These are phyloP conservation scores for Hirtodrosophila cameraria DNA, from an alignment of 2,888 invertebrate species.

Conservation along the genomic window DNA sequence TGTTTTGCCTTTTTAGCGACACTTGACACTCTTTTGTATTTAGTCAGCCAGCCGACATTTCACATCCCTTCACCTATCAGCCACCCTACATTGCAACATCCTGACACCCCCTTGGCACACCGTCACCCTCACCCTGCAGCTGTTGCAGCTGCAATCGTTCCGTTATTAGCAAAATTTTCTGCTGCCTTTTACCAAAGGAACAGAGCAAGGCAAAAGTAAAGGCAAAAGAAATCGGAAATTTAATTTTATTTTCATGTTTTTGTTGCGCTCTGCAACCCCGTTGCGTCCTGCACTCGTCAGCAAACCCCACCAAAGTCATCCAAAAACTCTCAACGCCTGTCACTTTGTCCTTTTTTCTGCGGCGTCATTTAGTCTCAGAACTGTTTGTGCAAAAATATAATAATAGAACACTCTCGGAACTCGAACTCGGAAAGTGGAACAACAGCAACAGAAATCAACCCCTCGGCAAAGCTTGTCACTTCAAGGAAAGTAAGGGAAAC, in stretches of 20 bases:
- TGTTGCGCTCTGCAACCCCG: constrained; percentile 16
- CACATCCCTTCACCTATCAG: constrained; percentile 49
- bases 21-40: constrained; percentile 80
- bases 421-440: constrained; percentile 52
- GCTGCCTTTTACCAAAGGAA: constrained; percentile 39
- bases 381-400: constrained; percentile 72
- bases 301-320: constrained; percentile 13
- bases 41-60: constrained; percentile 54
- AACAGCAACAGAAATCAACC: constrained; percentile 62
- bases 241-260: constrained; percentile 81
- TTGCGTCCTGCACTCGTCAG: constrained; percentile 10
- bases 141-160: constrained; percentile 65
- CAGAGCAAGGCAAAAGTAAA: constrained; percentile 9
- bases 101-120: neutral
- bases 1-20: constrained; percentile 73
- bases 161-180: constrained; percentile 75
- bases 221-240: constrained; percentile 68
- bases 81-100: constrained; percentile 25
- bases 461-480: constrained; percentile 35
- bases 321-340: constrained; percentile 48
- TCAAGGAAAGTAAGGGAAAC: constrained; percentile 36
- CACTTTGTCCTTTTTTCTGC: constrained; percentile 70
- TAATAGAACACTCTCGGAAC: constrained; percentile 68
- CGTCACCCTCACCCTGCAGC: constrained; percentile 4
- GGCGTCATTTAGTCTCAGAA: constrained; percentile 72